A percentile compares a stretch with the other conserved stretches of the same genome.
phyloP scores from a whole-genome alignment of 1,140 invertebrate genomes.

The Coenobita brevimanus region DNA sequence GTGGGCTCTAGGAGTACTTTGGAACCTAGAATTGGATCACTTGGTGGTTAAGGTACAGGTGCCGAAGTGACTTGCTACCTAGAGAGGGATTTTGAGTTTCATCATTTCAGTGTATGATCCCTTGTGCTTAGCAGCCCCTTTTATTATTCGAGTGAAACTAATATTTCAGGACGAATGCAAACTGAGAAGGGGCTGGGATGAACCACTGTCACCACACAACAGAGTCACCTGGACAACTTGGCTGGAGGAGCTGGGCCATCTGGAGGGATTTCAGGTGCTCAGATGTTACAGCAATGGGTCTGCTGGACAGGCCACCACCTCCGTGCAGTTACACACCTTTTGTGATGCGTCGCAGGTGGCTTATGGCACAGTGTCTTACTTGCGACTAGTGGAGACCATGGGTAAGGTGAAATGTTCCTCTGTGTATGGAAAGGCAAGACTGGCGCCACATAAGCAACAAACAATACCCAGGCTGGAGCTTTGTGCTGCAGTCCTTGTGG shows the following conservation, averaged over 20 bases:
- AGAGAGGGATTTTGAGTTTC: slow-evolving; percentile 1
- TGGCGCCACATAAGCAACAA: background rate
- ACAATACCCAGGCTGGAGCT: background rate
- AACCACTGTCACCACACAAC: background rate
- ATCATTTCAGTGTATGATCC: too few relatives aligned
- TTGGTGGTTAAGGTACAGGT: background rate
- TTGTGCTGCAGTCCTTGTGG: too few relatives aligned
- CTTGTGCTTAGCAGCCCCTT: background rate
- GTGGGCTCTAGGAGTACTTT: background rate
- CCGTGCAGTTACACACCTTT: background rate
- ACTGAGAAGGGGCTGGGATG: slow-evolving; percentile 1
- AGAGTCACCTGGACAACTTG: background rate
- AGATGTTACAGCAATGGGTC: background rate
- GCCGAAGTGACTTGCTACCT: background rate
- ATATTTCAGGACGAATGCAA: slow-evolving; percentile 9
- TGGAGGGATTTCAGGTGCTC: background rate
- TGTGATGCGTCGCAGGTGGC: background rate
- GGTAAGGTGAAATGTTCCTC: background rate
- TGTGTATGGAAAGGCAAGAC: background rate
- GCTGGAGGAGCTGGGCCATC: background rate
- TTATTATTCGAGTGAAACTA: background rate
- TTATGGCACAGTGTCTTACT: background rate
- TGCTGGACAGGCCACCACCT: background rate
- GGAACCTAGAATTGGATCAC: background rate
- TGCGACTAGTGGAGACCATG: background rate